Base-by-base conservation (phyloP, 2,113 vertebrate genomes). In the Tetraodon nigroviridis region DNA sequence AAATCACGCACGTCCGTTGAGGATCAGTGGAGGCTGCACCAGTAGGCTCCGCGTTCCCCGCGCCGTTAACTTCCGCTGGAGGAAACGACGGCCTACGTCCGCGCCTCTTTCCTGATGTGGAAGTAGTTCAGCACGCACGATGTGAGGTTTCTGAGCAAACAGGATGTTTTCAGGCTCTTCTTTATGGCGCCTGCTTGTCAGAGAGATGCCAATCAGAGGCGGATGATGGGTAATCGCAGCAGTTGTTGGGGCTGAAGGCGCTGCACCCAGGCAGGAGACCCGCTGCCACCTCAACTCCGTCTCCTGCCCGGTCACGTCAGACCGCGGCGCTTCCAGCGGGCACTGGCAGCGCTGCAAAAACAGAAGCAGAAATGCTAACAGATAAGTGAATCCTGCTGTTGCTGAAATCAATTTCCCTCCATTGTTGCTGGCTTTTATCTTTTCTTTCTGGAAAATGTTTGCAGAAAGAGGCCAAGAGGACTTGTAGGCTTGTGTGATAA, bases 281-380 rank as follows among this genome's bases (percentile, higher is more conserved):
- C 29, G 2, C n/a, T 16, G 55, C 67, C 55, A 62, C 66, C 51
- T 16, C 24, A 58, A 52, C 47, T 47, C 48, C 48, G 69, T 69
- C 59, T 69, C 54, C 24, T 24, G 3, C 24, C 3, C 24, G 5
- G 24, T 24, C 3, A 5, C 24, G 24, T 24, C 24, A 5, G 24
- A 24, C 24, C 24, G 24, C 24, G 24, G 5, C n/a, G n/a, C n/a
- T n/a, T n/a, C n/a, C n/a, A n/a, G n/a, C n/a, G n/a, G n/a, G n/a
- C n/a, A n/a, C n/a, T n/a, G n/a, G n/a, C n/a, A n/a, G n/a, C n/a
- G 46, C n/a, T 2, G 10, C 32, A 8, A 22, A 67, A 55, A 69
- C 22, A 47, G 62, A 61, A 58, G 2, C 17, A 1, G 42, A 54
- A 50, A 14, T 55, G 58, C 46, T 40, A 22, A 58, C 3, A 6